phyloP scores from a whole-genome alignment of 2,888 invertebrate species.

The Campoletis raptor region DNA sequence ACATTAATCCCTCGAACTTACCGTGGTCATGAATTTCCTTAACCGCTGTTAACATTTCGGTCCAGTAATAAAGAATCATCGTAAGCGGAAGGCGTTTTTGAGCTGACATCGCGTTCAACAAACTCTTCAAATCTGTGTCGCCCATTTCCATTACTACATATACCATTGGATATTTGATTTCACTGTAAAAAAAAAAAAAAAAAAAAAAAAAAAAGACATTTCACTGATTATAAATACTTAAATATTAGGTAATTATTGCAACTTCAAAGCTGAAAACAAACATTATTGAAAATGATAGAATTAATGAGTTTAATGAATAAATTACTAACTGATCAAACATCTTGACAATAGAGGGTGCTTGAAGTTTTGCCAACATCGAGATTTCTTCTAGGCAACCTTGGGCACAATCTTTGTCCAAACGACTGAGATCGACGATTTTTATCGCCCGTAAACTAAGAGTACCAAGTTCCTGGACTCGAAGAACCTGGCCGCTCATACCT shows the following conservation, averaged over 20 bases:
- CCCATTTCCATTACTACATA: slow-evolving; percentile 97
- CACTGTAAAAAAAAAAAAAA: slow-evolving; percentile 86
- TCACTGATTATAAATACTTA: background rate
- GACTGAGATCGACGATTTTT: slow-evolving; percentile 93
- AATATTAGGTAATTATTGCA: background rate
- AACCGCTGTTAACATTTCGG: slow-evolving; percentile 96
- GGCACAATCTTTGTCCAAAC: slow-evolving; percentile 89
- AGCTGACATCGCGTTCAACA: slow-evolving; percentile 87
- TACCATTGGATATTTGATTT: slow-evolving; percentile 87
- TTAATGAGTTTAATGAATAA: background rate
- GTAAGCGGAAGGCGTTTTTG: slow-evolving; percentile 88
- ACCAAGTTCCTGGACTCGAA: slow-evolving; percentile 89
- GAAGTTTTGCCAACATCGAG: slow-evolving; percentile 91
- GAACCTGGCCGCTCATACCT: slow-evolving; percentile 97
- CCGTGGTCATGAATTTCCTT: slow-evolving; percentile 95
- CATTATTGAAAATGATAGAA: background rate
- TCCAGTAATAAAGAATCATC: slow-evolving; percentile 95
- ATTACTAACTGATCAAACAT: slow-evolving; percentile 94
- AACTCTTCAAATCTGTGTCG: slow-evolving; percentile 93
- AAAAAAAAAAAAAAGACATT: slow-evolving; percentile 3
- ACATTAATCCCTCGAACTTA: slow-evolving; percentile 78
- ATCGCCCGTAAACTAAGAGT: slow-evolving; percentile 89
- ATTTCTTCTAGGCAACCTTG: slow-evolving; percentile 96
- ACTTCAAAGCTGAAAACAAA: background rate
- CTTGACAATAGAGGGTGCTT: slow-evolving; percentile 93